Percentiles rank a stretch among this genome's conserved stretches.
Conservation (phyloP, 2,797 vertebrate genomes). For the Pelodytes ibericus region DNA sequence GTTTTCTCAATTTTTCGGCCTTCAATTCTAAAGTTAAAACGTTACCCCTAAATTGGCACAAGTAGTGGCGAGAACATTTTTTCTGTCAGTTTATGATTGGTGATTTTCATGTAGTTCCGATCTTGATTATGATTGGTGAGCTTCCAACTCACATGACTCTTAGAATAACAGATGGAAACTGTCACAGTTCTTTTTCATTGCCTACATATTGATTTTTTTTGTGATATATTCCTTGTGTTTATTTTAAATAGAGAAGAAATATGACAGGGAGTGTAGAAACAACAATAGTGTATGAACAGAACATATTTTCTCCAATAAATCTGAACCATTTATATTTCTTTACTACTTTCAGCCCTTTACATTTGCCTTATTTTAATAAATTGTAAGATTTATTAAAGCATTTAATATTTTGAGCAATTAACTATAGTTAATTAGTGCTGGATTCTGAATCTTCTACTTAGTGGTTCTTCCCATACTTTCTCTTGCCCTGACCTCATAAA, state of each 20-base stretch:
- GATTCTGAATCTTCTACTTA: no score
- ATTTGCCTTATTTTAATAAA: no score
- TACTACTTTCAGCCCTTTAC: neutral
- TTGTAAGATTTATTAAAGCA: no score
- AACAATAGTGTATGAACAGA: conserved; percentile 35
- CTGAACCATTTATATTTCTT: neutral
- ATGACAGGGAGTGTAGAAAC: conserved; percentile 64
- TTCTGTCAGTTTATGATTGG: no score
- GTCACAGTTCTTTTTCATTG: conserved; percentile 58
- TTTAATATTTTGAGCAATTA: no score
- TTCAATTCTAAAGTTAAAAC: conserved; percentile 57
- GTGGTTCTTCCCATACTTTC: no score
- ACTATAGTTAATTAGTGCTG: no score
- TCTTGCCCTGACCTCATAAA: no score
- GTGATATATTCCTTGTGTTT: conserved; percentile 67
- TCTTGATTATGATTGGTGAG: conserved; percentile 66
- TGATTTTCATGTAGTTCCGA: conserved; percentile 60
- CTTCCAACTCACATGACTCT: conserved; percentile 63
- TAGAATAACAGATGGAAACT: conserved; percentile 66
- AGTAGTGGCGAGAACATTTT: conserved; percentile 56
- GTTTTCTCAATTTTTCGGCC: conserved; percentile 55
- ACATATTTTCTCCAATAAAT: conserved; percentile 2
- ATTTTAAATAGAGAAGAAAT: conserved; percentile 64
- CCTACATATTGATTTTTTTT: conserved; percentile 63
- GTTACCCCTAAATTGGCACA: conserved; percentile 65